Conservation (phyloP, 1,140 invertebrate genomes). For the Aphelinus atriplicis region DNA sequence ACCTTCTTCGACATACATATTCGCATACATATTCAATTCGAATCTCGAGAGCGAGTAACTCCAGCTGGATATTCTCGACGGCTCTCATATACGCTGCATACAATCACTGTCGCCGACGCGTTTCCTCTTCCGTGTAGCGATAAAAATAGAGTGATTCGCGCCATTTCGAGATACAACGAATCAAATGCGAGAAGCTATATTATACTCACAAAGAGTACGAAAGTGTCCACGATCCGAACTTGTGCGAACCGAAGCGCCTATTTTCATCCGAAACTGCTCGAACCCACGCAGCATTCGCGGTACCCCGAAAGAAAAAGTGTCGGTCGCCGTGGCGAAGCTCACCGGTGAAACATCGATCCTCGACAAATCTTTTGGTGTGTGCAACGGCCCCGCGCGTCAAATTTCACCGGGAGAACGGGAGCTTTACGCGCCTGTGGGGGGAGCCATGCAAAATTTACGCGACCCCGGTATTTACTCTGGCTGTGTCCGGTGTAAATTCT, state of each 20-base stretch:
- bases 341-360: too few species aligned
- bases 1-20: not conserved
- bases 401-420: constrained; percentile 34
- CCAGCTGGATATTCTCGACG: not conserved
- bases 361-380: constrained; percentile 4
- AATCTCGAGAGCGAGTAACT: not conserved
- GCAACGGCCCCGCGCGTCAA: constrained; percentile 43
- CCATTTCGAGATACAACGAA: too few species aligned
- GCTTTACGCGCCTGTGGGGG: too few species aligned
- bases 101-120: constrained; percentile 28
- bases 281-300: too few species aligned
- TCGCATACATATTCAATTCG: not conserved
- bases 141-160: too few species aligned
- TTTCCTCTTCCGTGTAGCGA: constrained; percentile 44
- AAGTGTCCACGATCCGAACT: too few species aligned
- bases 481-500: not conserved
- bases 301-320: too few species aligned
- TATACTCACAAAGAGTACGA: too few species aligned
- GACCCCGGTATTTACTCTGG: not conserved
- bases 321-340: too few species aligned
- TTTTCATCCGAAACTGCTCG: too few species aligned
- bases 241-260: too few species aligned
- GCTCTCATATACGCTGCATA: not conserved
- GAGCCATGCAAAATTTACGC: constrained; percentile 5
- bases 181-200: too few species aligned